These are phyloP conservation scores for Sylvia borin DNA, from an alignment of 2,797 vertebrate species.

Conservation along the genomic window DNA sequence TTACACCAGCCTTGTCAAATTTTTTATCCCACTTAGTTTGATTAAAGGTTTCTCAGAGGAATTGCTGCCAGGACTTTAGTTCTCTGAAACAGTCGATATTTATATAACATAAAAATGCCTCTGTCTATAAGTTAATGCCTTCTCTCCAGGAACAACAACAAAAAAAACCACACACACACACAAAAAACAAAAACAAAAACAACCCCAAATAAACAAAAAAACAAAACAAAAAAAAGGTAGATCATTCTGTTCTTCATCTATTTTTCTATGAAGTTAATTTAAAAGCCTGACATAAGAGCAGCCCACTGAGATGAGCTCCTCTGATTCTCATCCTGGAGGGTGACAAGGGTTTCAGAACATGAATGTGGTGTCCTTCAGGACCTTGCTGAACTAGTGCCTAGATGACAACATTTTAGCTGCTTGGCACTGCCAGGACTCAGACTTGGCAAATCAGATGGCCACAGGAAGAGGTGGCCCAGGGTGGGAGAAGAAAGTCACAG, in stretches of 20 bases:
- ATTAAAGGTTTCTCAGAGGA: conserved; percentile 3
- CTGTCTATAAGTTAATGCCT: not conserved
- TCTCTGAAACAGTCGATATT: not conserved
- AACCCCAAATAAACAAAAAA: too few species aligned
- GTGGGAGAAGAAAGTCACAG: not conserved
- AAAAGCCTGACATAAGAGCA: not conserved
- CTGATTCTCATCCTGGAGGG: not conserved
- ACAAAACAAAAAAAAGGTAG: too few species aligned
- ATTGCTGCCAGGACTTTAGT: not conserved
- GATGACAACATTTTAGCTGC: not conserved
- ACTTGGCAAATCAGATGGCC: not conserved
- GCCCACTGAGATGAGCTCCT: not conserved
- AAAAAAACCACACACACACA: too few species aligned
- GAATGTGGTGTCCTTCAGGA: not conserved
- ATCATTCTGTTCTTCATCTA: not conserved
- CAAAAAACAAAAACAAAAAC: too few species aligned
- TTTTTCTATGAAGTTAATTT: not conserved
- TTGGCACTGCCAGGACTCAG: not conserved
- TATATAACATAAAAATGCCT: not conserved
- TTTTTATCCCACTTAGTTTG: not conserved
- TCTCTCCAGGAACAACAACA: not conserved
- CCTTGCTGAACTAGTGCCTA: not conserved
- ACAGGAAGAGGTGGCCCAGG: not conserved
- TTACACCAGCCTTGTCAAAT: not conserved
- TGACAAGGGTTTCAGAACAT: not conserved